Percentiles rank a stretch among this genome's conserved stretches.
Evolutionary conservation across 2,888 invertebrate species (phyloP).

Genomic region (Limnephilus rhombicus): DNA sequence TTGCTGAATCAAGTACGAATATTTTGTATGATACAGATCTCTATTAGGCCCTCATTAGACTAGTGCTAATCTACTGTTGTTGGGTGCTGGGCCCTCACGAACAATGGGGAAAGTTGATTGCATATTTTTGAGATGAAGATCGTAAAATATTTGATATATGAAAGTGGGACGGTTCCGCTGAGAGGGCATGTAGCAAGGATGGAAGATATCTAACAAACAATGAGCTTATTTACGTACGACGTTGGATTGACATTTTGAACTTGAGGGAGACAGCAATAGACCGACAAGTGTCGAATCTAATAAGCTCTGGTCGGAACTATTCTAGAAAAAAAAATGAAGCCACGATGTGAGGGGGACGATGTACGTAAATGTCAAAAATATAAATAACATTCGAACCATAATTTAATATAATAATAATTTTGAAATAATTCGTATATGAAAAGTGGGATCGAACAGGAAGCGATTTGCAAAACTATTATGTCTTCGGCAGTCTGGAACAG

Average conservation of each 20-base stretch:
- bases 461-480: no score
- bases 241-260: no score
- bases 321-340: no score
- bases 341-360: no score
- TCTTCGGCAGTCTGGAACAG: no score
- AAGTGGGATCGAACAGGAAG: no score
- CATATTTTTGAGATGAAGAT: not conserved
- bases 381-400: no score
- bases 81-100: not conserved
- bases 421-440: no score
- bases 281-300: no score
- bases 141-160: not conserved
- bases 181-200: not conserved
- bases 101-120: not conserved
- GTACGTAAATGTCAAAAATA: no score
- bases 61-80: not conserved
- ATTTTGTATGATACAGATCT: not conserved
- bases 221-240: not conserved
- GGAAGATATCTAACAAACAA: not conserved
- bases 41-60: not conserved
- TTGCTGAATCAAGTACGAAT: not conserved
- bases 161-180: not conserved
- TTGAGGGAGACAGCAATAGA: not conserved
- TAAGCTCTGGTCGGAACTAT: no score
- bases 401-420: no score